A percentile compares a stretch with the other conserved stretches of the same genome.
phyloP scores from a whole-genome alignment of 2,888 invertebrate species.

The Ennomos fuscantarius region DNA sequence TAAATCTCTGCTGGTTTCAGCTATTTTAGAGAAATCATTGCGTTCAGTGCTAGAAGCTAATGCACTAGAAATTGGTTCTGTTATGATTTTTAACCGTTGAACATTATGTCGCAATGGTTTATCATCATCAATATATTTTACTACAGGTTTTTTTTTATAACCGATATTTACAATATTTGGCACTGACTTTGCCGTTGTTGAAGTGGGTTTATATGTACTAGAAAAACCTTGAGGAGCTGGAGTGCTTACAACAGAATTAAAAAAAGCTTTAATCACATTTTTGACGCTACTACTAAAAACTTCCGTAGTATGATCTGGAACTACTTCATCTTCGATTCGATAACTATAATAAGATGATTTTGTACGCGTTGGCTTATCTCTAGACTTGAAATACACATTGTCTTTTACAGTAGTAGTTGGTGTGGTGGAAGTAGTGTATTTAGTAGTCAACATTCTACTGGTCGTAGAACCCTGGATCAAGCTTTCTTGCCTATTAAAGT shows the following conservation, averaged over 20 bases:
- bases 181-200: slow-evolving; percentile 39
- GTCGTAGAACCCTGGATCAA: slow-evolving; percentile 49
- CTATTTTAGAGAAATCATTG: slow-evolving; percentile 2
- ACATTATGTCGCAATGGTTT: slow-evolving; percentile 60
- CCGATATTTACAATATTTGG: slow-evolving; percentile 72
- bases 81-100: slow-evolving; percentile 69
- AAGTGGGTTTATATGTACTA: slow-evolving; percentile 49
- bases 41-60: slow-evolving; percentile 45
- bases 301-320: slow-evolving; percentile 74
- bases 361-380: slow-evolving; percentile 49
- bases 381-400: slow-evolving; percentile 40
- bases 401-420: slow-evolving; percentile 43
- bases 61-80: slow-evolving; percentile 58
- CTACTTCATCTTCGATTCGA: slow-evolving; percentile 65
- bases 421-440: slow-evolving; percentile 34
- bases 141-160: slow-evolving; percentile 62
- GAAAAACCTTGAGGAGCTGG: slow-evolving; percentile 45
- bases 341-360: slow-evolving; percentile 74
- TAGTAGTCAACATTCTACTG: slow-evolving; percentile 49
- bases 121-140: slow-evolving; percentile 61
- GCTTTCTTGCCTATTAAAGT: slow-evolving; percentile 48
- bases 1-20: slow-evolving; percentile 48
- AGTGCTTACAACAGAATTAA: slow-evolving; percentile 61
- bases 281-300: slow-evolving; percentile 70
- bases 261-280: slow-evolving; percentile 72